These are phyloP conservation scores for Hydrophis major DNA, from an alignment of 2,797 vertebrate genomes.

Conservation along the genomic window DNA sequence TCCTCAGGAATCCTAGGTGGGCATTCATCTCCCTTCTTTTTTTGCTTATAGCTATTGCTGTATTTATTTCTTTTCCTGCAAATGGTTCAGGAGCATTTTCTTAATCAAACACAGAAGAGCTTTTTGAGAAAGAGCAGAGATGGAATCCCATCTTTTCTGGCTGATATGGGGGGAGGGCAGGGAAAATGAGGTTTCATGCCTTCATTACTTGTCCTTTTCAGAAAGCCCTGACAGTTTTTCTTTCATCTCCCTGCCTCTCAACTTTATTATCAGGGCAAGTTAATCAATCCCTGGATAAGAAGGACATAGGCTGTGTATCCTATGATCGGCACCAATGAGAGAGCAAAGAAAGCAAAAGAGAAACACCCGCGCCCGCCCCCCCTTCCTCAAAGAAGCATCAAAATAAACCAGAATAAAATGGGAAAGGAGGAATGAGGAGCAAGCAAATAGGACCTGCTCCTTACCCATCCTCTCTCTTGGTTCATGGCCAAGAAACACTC, in stretches of 20 bases:
- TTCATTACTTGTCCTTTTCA: constrained; percentile 22
- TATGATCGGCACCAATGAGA: background rate
- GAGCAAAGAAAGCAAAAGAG: background rate
- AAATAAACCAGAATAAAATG: constrained; percentile 9
- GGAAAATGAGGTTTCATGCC: background rate
- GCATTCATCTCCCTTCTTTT: constrained; percentile 31
- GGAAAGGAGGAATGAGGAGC: background rate
- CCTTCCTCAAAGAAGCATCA: background rate
- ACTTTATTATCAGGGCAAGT: background rate
- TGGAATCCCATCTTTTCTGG: constrained; percentile 34
- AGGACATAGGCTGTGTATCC: constrained; percentile 6
- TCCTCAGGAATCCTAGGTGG: constrained; percentile 39
- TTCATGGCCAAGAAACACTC: constrained; percentile 48
- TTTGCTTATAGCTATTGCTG: constrained; percentile 34
- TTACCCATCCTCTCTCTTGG: background rate
- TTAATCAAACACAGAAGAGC: constrained; percentile 49
- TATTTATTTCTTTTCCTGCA: constrained; percentile 63
- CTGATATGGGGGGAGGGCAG: constrained; percentile 10
- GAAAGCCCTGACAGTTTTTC: background rate
- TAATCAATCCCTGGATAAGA: background rate
- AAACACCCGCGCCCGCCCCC: too few species aligned
- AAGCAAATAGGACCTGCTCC: background rate
- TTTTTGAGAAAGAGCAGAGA: constrained; percentile 47
- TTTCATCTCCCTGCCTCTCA: background rate
- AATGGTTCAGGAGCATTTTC: constrained; percentile 44